Conservation (phyloP, 2,797 vertebrate genomes). For the Lacerta viridis region DNA sequence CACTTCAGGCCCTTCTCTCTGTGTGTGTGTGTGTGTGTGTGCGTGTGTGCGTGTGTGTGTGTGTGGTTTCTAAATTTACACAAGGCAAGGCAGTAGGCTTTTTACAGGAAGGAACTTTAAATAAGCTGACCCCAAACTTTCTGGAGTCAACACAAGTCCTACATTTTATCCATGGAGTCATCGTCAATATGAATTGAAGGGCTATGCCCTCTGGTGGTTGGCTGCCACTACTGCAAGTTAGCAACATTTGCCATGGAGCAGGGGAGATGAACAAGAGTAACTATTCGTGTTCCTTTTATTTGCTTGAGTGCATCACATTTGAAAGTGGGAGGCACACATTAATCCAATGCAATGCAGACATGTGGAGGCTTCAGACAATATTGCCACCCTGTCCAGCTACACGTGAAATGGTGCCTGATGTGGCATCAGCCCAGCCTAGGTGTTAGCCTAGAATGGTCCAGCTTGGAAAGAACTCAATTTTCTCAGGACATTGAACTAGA, state of each 20-base stretch:
- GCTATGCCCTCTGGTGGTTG: conserved; percentile 58
- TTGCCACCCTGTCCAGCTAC: neutral
- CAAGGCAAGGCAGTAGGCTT: conserved; percentile 26
- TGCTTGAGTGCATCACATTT: neutral
- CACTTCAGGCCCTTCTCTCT: conserved; percentile 34
- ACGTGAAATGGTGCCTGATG: neutral
- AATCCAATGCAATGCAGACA: neutral
- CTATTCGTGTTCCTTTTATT: neutral
- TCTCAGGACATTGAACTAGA: too few relatives aligned
- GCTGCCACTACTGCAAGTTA: neutral
- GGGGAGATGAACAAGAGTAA: neutral
- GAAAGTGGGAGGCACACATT: neutral
- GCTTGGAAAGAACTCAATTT: neutral
- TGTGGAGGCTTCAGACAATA: neutral
- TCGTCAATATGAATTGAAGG: neutral
- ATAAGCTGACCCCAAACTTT: conserved; percentile 7
- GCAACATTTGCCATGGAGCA: neutral
- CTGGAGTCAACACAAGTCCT: conserved; percentile 1
- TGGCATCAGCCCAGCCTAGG: neutral
- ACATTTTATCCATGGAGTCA: too few relatives aligned
- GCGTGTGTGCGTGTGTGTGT: too few relatives aligned
- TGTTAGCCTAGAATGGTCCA: neutral
- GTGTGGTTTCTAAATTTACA: conserved; percentile 51
- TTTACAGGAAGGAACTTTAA: neutral
- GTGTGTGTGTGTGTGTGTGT: too few relatives aligned